These are phyloP conservation scores for Tanypteryx hageni DNA, from an alignment of 2,888 invertebrate species.

Conservation along the genomic window DNA sequence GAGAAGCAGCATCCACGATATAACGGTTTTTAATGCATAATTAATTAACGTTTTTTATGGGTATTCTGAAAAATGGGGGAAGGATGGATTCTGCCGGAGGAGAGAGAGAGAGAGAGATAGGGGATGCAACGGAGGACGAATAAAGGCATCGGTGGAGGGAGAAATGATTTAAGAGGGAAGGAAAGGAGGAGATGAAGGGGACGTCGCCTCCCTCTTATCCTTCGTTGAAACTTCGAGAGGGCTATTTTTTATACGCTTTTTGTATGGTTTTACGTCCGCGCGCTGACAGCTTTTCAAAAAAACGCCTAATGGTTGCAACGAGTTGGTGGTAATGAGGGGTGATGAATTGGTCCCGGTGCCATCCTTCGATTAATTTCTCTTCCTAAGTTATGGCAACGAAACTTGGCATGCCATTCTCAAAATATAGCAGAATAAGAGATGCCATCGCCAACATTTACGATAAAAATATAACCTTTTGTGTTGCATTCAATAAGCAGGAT, in stretches of 20 bases:
- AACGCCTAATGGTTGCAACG: not conserved
- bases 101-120: not conserved
- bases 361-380: not conserved
- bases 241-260: constrained; percentile 30
- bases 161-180: not conserved
- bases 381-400: too few species aligned
- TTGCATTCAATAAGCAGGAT: too few species aligned
- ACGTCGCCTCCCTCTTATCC: not conserved
- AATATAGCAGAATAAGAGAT: too few species aligned
- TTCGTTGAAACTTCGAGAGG: constrained; percentile 33
- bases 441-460: too few species aligned
- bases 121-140: not conserved
- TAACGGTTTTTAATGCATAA: constrained; percentile 47
- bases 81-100: not conserved
- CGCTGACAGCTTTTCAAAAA: not conserved
- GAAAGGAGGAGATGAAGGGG: too few species aligned
- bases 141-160: not conserved
- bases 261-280: not conserved
- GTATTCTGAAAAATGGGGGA: not conserved
- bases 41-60: constrained; percentile 45
- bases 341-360: constrained; percentile 28
- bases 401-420: too few species aligned
- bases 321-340: constrained; percentile 48
- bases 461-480: too few species aligned
- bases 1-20: not conserved